These are phyloP conservation scores for Tetragonula clypearis DNA, from an alignment of 1,140 invertebrate genomes.

Conservation along the genomic window DNA sequence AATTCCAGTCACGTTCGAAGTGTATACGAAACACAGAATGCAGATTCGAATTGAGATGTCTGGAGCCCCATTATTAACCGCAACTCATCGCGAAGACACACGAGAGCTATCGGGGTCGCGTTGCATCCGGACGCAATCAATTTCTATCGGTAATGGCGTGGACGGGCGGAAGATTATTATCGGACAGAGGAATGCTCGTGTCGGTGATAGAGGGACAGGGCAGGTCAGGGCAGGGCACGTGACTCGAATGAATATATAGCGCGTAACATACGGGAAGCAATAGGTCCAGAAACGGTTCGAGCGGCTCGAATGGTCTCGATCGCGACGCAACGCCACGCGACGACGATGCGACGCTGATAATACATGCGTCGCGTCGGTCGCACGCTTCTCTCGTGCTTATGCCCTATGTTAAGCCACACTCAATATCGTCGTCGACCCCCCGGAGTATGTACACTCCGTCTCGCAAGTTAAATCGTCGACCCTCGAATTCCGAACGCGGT, in stretches of 20 bases:
- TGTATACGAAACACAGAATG: no score
- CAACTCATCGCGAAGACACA: not conserved
- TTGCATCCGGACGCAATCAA: slow-evolving; percentile 58
- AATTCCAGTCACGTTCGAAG: no score
- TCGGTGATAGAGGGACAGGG: slow-evolving; percentile 1
- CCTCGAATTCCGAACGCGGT: no score
- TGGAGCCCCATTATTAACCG: no score
- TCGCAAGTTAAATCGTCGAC: no score
- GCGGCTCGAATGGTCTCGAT: not conserved
- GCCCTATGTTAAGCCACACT: slow-evolving; percentile 44
- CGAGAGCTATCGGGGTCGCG: slow-evolving; percentile 17
- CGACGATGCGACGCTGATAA: slow-evolving; percentile 20
- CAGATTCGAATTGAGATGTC: no score
- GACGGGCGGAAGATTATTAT: slow-evolving; percentile 67
- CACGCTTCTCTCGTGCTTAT: slow-evolving; percentile 14
- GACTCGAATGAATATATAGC: slow-evolving; percentile 30
- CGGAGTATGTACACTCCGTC: no score
- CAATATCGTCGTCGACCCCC: slow-evolving; percentile 32
- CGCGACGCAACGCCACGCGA: not conserved
- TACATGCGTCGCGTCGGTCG: slow-evolving; percentile 33
- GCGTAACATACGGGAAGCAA: slow-evolving; percentile 54
- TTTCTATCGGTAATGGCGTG: slow-evolving; percentile 63
- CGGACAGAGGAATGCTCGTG: slow-evolving; percentile 49
- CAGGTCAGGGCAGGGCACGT: not conserved
- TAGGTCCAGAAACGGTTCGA: slow-evolving; percentile 10